A percentile compares a stretch with the other conserved stretches of the same genome.
Conservation (phyloP, 1,140 invertebrate genomes). For the Drosophila tropicalis region DNA sequence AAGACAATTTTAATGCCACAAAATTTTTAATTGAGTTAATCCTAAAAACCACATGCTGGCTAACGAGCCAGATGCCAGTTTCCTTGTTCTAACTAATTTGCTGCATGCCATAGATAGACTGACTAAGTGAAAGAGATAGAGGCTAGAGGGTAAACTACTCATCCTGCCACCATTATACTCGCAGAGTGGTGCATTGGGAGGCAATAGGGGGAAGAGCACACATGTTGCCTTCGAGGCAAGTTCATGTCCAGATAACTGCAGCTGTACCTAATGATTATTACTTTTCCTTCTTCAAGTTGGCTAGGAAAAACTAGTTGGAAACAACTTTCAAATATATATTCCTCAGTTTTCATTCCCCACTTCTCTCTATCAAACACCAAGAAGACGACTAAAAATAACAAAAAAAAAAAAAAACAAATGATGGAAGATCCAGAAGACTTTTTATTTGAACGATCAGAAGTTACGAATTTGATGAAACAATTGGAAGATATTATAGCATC, state of each 20-base stretch:
- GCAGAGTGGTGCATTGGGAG: no score
- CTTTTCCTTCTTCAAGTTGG: constrained; percentile 60
- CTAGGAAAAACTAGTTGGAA: constrained; percentile 27
- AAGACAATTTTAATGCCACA: constrained; percentile 71
- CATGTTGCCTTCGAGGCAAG: constrained; percentile 42
- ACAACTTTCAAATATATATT: constrained; percentile 8
- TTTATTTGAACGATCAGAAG: constrained; percentile 17
- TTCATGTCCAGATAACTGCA: constrained; percentile 39
- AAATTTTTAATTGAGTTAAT: constrained; percentile 80
- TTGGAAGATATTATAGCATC: constrained; percentile 34
- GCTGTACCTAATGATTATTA: constrained; percentile 74
- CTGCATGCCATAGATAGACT: constrained; percentile 11
- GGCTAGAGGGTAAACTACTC: background rate
- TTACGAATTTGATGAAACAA: constrained; percentile 35
- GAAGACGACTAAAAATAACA: background rate
- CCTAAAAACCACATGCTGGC: constrained; percentile 64
- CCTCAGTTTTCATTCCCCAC: background rate
- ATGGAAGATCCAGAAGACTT: constrained; percentile 49
- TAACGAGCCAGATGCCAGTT: constrained; percentile 62
- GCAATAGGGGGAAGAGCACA: constrained; percentile 15
- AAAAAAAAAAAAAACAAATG: background rate
- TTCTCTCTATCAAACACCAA: no score
- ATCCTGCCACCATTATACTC: no score
- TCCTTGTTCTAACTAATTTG: constrained; percentile 58
- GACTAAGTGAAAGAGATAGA: background rate